Base-by-base conservation (phyloP, 2,888 invertebrate genomes). In the Osmoderma eremita region DNA sequence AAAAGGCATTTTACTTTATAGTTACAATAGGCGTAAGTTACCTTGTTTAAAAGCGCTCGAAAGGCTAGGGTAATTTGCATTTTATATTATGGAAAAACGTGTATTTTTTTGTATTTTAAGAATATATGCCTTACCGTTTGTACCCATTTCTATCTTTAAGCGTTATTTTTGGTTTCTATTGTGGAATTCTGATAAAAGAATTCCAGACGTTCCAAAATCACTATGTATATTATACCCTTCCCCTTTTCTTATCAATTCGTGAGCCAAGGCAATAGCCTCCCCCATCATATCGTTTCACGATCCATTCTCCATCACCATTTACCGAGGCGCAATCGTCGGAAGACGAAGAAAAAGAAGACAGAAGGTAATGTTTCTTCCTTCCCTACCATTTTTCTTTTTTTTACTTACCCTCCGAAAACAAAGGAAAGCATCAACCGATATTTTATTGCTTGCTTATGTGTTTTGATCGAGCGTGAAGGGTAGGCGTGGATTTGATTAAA, bases 401-500 rank as follows among this genome's bases (percentile, higher is more conserved):
- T 15, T 22, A 24, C 45, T 61, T 61, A 2, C 38, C 13, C 18
- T 36, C 17, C 45, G 42, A 30, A 61, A 42, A 61, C 58, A 61
- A 61, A 61, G 45, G 30, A 30, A 45, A 61, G 17, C 45, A 45
- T 30, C 12, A 24, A 17, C 45, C 53, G 45, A 61, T 61, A 61
- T 61, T 61, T 61, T 61, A 61, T 61, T 61, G 58, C 45, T 45
- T 61, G 58, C 58, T 61, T 61, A 61, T 61, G 45, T 45, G 58
- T 61, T 61, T 61, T 45, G 58, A 45, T 61, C 58, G 58, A 61
- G 30, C 58, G 58, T 48, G 45, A 61, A 48, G 30, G 58, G 58
- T 24, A 36, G 58, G 58, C 58, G 58, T 61, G 58, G 58, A 61
- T 61, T 61, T 61, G 58, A 61, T 61, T 45, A 61, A 61, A 61